These are phyloP conservation scores for Syrmaticus mikado DNA, from an alignment of 2,113 vertebrate species.

Conservation along the genomic window DNA sequence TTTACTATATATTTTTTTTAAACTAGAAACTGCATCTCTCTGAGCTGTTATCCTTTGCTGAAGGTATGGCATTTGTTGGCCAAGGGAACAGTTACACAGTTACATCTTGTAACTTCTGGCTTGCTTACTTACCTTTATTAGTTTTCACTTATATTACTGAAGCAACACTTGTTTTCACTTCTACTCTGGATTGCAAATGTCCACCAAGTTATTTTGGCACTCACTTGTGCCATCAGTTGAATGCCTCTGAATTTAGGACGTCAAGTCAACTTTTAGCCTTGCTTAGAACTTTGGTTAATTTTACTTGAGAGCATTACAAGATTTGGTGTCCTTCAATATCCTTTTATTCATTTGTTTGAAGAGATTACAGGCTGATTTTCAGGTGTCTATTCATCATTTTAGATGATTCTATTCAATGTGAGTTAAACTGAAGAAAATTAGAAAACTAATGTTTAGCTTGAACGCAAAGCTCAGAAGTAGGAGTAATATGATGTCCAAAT, in stretches of 20 bases:
- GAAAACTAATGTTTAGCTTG: background rate
- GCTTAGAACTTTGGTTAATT: background rate
- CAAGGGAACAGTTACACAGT: background rate
- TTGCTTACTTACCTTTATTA: background rate
- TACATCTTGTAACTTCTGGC: background rate
- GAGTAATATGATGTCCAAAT: background rate
- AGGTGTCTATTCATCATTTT: background rate
- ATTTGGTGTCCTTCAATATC: background rate
- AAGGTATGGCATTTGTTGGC: background rate
- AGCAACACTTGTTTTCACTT: background rate
- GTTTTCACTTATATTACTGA: background rate
- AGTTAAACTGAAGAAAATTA: background rate
- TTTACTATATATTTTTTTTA: background rate
- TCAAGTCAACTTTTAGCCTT: background rate
- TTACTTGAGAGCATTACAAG: background rate
- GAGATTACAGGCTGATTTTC: background rate
- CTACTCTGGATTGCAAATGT: background rate
- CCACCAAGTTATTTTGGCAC: background rate
- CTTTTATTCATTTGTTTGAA: background rate
- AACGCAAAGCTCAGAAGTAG: background rate
- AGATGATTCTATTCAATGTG: background rate
- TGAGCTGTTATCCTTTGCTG: conserved; percentile 2
- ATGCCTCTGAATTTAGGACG: background rate
- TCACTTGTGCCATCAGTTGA: background rate
- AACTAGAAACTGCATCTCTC: background rate